These are phyloP conservation scores for Ennomos erosarius DNA, from an alignment of 2,888 invertebrate species.

Conservation along the genomic window DNA sequence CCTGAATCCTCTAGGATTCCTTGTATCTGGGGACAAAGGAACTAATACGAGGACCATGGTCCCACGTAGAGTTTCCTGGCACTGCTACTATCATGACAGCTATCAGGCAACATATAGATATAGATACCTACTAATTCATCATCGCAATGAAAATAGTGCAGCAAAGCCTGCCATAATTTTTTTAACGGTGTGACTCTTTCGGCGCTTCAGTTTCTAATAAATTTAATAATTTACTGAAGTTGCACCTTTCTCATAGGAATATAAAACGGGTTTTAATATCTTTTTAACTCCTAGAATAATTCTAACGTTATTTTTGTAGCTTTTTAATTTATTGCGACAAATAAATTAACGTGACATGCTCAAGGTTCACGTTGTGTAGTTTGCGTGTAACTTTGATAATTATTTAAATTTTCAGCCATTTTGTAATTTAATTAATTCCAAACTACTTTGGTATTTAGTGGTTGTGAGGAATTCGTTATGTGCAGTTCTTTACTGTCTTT, in stretches of 20 bases:
- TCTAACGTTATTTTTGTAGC: constrained; percentile 33
- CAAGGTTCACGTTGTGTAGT: constrained; percentile 36
- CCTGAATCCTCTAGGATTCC: too few species aligned
- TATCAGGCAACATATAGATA: too few species aligned
- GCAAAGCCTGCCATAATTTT: too few species aligned
- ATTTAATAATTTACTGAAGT: background rate
- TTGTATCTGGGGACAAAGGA: too few species aligned
- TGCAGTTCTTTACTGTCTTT: constrained; percentile 18
- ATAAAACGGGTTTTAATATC: constrained; percentile 14
- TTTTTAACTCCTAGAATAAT: constrained; percentile 15
- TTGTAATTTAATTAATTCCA: constrained; percentile 26
- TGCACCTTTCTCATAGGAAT: background rate
- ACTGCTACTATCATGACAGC: too few species aligned
- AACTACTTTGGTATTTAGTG: constrained; percentile 32
- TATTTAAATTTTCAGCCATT: constrained; percentile 37
- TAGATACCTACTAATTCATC: too few species aligned
- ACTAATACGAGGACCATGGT: too few species aligned
- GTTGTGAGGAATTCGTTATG: constrained; percentile 28
- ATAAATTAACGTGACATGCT: constrained; percentile 39
- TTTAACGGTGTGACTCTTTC: too few species aligned
- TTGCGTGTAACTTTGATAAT: constrained; percentile 42
- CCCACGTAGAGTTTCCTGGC: too few species aligned
- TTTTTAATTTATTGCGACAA: constrained; percentile 40
- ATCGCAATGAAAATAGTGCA: too few species aligned
- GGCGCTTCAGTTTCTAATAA: background rate